Percentiles rank a stretch among this genome's conserved stretches.
Evolutionary conservation across 2,888 invertebrate species (phyloP).

Genomic region (Euplagia quadripunctaria): DNA sequence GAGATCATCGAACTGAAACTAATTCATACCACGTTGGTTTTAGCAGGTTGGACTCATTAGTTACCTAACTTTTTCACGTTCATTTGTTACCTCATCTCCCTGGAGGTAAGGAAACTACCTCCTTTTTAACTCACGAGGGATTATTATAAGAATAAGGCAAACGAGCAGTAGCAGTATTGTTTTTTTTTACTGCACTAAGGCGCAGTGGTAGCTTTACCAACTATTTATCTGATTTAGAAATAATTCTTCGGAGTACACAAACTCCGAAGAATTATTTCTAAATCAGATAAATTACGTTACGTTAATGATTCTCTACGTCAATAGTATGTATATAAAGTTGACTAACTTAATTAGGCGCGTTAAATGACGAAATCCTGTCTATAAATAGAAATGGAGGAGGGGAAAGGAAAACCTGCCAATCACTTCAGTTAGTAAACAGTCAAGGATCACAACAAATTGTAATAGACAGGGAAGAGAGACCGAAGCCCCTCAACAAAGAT

Average conservation of each 20-base stretch:
- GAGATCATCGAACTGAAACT: conserved; percentile 12
- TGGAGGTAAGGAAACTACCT: not conserved
- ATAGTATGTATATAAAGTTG: no score
- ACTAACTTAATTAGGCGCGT: no score
- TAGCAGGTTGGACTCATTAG: conserved; percentile 19
- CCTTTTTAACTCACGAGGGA: conserved; percentile 5
- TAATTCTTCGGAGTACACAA: no score
- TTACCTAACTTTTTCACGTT: conserved; percentile 9
- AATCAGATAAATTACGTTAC: no score
- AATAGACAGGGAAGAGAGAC: not conserved
- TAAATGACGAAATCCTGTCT: not conserved
- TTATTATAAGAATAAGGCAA: not conserved
- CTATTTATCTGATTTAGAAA: no score
- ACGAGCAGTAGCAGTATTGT: not conserved
- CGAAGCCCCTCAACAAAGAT: no score
- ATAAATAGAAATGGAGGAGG: not conserved
- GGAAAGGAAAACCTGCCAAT: not conserved
- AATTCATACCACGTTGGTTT: conserved; percentile 17
- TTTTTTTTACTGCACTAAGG: not conserved
- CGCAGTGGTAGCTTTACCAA: not conserved
- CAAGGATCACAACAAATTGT: not conserved
- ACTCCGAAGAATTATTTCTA: no score
- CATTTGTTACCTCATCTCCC: conserved; percentile 7
- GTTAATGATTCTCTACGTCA: not conserved
- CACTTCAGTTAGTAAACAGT: not conserved